Evolutionary conservation across 1,140 invertebrate genomes (phyloP).

Genomic region (Plutomurus gul): DNA sequence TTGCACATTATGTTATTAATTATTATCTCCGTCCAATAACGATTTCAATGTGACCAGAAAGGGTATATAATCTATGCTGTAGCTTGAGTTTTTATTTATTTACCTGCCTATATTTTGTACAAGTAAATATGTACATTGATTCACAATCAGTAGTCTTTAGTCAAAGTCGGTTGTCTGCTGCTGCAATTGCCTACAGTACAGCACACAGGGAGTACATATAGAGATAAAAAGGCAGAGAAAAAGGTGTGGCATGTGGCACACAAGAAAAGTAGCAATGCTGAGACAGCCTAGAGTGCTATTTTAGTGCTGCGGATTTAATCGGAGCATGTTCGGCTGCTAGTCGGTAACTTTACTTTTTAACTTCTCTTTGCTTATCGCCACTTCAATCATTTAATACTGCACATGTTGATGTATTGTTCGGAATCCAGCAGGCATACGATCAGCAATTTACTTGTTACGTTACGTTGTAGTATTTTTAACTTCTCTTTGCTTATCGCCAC

Average conservation of each 20-base stretch:
- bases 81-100: neutral
- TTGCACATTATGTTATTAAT: slow-evolving; percentile 15
- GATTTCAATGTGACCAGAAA: neutral
- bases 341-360: slow-evolving; percentile 1
- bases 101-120: neutral
- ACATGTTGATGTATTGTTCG: slow-evolving; percentile 24
- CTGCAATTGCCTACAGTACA: neutral
- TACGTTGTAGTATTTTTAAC: too few relatives aligned
- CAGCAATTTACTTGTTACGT: too few relatives aligned
- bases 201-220: neutral
- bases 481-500: neutral
- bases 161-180: too few relatives aligned
- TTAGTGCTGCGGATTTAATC: slow-evolving; percentile 26
- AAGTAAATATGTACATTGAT: too few relatives aligned
- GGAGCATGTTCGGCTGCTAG: slow-evolving; percentile 11
- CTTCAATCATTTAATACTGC: slow-evolving; percentile 22
- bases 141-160: too few relatives aligned
- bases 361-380: neutral
- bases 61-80: too few relatives aligned
- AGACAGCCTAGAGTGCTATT: slow-evolving; percentile 23
- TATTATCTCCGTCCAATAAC: slow-evolving; percentile 2
- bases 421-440: slow-evolving; percentile 1
- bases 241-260: slow-evolving; percentile 24
- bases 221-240: neutral
- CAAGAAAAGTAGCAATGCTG: slow-evolving; percentile 6